Evolutionary conservation across 2,797 vertebrate genomes (phyloP), one percentile per base, ranked within the genome.

Genomic region (Rhodeus uyekii): DNA sequence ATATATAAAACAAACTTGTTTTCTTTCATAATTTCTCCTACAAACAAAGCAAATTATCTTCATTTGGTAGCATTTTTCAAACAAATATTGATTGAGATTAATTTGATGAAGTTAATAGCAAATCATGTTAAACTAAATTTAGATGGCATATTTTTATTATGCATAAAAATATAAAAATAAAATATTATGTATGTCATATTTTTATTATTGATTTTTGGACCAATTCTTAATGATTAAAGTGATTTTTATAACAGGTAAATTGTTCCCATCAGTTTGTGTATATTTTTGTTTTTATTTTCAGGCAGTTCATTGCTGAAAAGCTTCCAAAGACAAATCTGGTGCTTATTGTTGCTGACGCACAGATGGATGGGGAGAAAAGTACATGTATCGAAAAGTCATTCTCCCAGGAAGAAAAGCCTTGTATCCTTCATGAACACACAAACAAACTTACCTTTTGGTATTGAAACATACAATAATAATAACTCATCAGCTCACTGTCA

Each of bases 301-400:
- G 98, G 90, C 94, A 96, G 87, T 99, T 96, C 92, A 95, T 96
- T 34, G 97, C 95, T 68, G 97, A 99, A 91, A 99, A 98, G 89
- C 95, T 99, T 90, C 93, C 94, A 86, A 96, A 96, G 87, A 99
- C 97, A 73, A 99, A 99, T 92, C 93, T 99, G 91, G 95, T 99
- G 84, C 98, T 99, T 86, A 95, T 99, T 91, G 96, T 99, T 68
- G 94, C 95, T 81, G 98, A 99, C 86, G 94, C 95, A 83, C 95
- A 95, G 90, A 87, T 91, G 48, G 94, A 93, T 53, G 97, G 96
- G 90, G 89, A 88, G 6, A 91, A n/a, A n/a, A n/a, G n/a, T n/a
- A n/a, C 92, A 34, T 98, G 96, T 86, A 92, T 95, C 86, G 89
- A 91, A 19, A 95, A 91, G 48, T 91, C 92, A 10, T 91, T 99